Evolutionary conservation across 2,888 invertebrate genomes (phyloP).

Genomic region (Blomia tropicalis): DNA sequence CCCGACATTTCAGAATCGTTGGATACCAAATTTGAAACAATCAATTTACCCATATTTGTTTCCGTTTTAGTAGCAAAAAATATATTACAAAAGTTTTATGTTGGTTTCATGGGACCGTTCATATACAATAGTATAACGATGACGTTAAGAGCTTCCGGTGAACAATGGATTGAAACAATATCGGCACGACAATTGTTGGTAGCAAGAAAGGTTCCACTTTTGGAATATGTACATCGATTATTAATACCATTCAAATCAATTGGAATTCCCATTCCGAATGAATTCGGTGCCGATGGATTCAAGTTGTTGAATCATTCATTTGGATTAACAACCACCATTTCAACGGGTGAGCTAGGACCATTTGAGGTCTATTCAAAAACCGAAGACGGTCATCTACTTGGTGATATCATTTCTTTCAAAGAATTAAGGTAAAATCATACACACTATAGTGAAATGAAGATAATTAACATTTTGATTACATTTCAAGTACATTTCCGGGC

Average conservation of each 20-base stretch:
- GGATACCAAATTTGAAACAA: not conserved
- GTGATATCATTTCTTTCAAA: slow-evolving; percentile 8
- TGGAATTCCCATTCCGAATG: slow-evolving; percentile 3
- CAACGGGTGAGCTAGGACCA: not conserved
- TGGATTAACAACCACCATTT: not conserved
- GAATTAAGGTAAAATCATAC: not conserved
- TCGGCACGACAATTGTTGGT: not conserved
- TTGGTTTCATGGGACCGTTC: slow-evolving; percentile 10
- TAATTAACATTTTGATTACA: not conserved
- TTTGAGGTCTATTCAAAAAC: slow-evolving; percentile 1
- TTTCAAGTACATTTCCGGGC: not conserved
- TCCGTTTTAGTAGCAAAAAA: slow-evolving; percentile 1
- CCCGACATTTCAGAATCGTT: not conserved
- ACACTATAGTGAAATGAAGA: not conserved
- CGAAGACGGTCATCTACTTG: not conserved
- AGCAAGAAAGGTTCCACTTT: not conserved
- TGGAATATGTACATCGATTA: not conserved
- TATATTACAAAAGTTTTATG: not conserved
- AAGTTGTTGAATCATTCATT: slow-evolving; percentile 3
- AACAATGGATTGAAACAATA: not conserved
- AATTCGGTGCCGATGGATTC: slow-evolving; percentile 7
- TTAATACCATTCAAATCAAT: not conserved
- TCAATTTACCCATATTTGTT: slow-evolving; percentile 6
- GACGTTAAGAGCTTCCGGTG: not conserved
- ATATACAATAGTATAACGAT: slow-evolving; percentile 2